phyloP scores from a whole-genome alignment of 35 echinoderm and acorn worm genomes.

The Strongylocentrotus purpuratus region DNA sequence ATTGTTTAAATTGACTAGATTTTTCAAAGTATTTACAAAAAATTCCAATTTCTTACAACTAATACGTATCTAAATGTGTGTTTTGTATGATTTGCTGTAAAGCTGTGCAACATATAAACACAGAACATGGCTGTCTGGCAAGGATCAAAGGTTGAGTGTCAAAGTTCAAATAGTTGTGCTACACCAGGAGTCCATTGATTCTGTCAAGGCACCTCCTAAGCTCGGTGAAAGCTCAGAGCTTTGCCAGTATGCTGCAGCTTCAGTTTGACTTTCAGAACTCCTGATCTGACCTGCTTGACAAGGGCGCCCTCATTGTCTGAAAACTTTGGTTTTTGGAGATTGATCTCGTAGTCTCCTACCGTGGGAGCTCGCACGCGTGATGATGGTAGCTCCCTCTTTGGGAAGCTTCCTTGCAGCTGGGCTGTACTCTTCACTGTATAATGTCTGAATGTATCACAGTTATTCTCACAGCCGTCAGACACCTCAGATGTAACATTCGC shows the following conservation, averaged over 20 bases:
- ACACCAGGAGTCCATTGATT: slow-evolving; percentile 43
- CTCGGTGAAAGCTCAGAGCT: neutral
- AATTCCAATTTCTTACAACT: neutral
- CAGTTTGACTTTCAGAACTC: slow-evolving; percentile 43
- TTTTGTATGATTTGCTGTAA: neutral
- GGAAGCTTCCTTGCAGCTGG: slow-evolving; percentile 41
- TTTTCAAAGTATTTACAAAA: neutral
- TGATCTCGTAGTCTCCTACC: slow-evolving; percentile 2
- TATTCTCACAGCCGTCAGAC: slow-evolving; percentile 44
- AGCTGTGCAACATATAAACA: neutral
- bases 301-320: slow-evolving; percentile 5
- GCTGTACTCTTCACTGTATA: slow-evolving; percentile 12
- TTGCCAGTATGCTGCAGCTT: slow-evolving; percentile 59
- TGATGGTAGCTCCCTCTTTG: slow-evolving; percentile 45
- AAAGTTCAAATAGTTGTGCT: neutral
- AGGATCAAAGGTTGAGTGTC: neutral
- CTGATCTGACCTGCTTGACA: slow-evolving; percentile 27
- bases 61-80: neutral
- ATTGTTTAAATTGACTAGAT: neutral
- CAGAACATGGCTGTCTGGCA: neutral
- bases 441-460: neutral
- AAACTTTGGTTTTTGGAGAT: neutral
- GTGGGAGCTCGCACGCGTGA: slow-evolving; percentile 5
- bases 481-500: neutral
- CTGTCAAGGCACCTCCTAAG: neutral